These are phyloP conservation scores for Melieria crassipennis DNA, from an alignment of 2,888 invertebrate species.

Conservation along the genomic window DNA sequence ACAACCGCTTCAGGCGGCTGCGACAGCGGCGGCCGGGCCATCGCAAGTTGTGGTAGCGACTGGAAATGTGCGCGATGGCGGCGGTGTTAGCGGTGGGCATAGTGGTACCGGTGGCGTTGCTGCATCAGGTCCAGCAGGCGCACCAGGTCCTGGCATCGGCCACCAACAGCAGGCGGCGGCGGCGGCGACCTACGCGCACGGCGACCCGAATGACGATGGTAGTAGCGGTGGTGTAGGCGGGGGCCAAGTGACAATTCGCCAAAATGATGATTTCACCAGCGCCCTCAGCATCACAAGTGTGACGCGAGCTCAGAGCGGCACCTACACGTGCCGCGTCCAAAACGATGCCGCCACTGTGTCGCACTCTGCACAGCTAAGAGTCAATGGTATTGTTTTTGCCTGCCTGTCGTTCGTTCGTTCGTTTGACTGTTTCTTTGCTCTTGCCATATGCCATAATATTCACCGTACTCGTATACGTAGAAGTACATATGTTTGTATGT, in stretches of 20 bases:
- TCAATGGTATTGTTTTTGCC: constrained; percentile 67
- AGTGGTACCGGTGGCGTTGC: constrained; percentile 59
- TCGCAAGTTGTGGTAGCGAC: constrained; percentile 39
- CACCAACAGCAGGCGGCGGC: constrained; percentile 31
- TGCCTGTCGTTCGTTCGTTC: constrained; percentile 10
- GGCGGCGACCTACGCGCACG: constrained; percentile 37
- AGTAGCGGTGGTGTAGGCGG: constrained; percentile 58
- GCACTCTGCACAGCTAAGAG: constrained; percentile 71
- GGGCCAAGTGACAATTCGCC: constrained; percentile 69
- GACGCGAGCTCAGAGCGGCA: constrained; percentile 70
- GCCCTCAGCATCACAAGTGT: constrained; percentile 71
- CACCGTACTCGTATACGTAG: not conserved
- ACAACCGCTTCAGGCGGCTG: constrained; percentile 64
- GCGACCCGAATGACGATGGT: constrained; percentile 57
- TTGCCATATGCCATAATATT: too few species aligned
- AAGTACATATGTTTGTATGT: constrained; percentile 20
- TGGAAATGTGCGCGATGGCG: constrained; percentile 37
- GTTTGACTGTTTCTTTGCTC: not conserved
- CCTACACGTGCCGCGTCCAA: constrained; percentile 71
- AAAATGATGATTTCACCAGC: constrained; percentile 72
- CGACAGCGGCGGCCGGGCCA: constrained; percentile 43
- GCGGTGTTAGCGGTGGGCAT: constrained; percentile 54
- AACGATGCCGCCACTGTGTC: constrained; percentile 71
- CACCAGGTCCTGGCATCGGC: constrained; percentile 34
- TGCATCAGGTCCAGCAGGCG: constrained; percentile 46